These are phyloP conservation scores for Hyposoter didymator DNA, from an alignment of 2,888 invertebrate genomes.

Conservation along the genomic window DNA sequence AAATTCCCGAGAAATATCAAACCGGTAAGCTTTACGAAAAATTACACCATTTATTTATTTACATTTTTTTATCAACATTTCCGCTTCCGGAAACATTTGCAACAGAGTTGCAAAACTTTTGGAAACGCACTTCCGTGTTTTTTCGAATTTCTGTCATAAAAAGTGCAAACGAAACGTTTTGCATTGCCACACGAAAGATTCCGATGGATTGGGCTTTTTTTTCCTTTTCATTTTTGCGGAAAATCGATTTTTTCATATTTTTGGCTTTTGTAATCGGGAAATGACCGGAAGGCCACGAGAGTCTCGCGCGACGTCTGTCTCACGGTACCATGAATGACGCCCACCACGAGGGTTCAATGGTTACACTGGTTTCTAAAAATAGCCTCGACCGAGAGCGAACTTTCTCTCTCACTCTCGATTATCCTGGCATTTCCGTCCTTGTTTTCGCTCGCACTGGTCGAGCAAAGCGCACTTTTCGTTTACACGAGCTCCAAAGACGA, in stretches of 20 bases:
- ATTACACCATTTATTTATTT: background rate
- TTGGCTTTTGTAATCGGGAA: conserved; percentile 33
- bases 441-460: background rate
- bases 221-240: background rate
- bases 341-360: conserved; percentile 70
- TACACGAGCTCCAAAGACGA: conserved; percentile 35
- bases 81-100: too few relatives aligned
- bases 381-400: conserved; percentile 58
- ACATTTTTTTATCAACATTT: too few relatives aligned
- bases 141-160: background rate
- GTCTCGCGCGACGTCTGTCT: conserved; percentile 37
- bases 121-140: too few relatives aligned
- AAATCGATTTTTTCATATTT: conserved; percentile 22
- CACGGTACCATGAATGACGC: conserved; percentile 69
- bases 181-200: background rate
- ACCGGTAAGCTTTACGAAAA: conserved; percentile 74
- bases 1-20: conserved; percentile 81
- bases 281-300: conserved; percentile 57
- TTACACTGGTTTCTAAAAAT: conserved; percentile 70
- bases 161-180: background rate
- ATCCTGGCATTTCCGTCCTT: background rate
- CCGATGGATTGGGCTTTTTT: conserved; percentile 14
- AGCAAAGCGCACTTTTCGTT: conserved; percentile 35
- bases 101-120: too few relatives aligned
- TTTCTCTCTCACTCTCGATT: conserved; percentile 24